A percentile compares a stretch with the other conserved stretches of the same genome.
These are phyloP conservation scores for Empidonax traillii DNA, from an alignment of 2,113 vertebrate species.

Conservation along the genomic window DNA sequence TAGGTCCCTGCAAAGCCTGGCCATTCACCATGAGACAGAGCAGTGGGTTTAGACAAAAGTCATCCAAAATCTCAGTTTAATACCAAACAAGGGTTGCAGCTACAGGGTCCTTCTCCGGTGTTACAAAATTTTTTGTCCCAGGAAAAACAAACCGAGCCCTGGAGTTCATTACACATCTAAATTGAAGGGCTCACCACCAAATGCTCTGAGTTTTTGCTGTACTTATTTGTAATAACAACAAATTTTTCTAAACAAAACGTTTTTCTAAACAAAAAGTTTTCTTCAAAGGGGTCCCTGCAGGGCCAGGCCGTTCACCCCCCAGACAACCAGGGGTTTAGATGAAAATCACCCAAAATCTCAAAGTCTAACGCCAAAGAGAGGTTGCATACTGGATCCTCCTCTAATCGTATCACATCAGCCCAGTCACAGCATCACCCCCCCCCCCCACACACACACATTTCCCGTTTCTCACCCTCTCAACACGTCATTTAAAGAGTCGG, in stretches of 20 bases:
- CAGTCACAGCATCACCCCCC: background rate
- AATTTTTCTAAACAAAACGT: background rate
- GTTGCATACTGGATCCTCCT: background rate
- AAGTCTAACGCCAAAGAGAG: background rate
- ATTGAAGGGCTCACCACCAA: background rate
- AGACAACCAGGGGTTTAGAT: background rate
- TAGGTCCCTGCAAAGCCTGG: background rate
- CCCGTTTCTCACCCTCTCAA: background rate
- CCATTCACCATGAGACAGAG: background rate
- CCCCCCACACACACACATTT: background rate
- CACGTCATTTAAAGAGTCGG: background rate
- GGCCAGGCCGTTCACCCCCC: background rate
- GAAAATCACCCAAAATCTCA: background rate
- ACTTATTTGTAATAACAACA: background rate
- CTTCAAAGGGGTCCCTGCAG: accelerated
- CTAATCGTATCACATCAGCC: background rate
- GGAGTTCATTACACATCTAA: background rate
- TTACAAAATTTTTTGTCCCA: background rate
- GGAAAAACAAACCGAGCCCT: background rate
- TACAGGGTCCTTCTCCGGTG: background rate
- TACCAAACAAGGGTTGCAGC: background rate
- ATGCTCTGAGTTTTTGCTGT: background rate
- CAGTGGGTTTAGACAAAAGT: background rate
- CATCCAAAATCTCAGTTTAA: background rate
- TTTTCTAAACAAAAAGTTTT: background rate